A percentile compares a stretch with the other conserved stretches of the same genome.
phyloP scores from a whole-genome alignment of 2,113 vertebrate species.

The Oryzias celebensis region DNA sequence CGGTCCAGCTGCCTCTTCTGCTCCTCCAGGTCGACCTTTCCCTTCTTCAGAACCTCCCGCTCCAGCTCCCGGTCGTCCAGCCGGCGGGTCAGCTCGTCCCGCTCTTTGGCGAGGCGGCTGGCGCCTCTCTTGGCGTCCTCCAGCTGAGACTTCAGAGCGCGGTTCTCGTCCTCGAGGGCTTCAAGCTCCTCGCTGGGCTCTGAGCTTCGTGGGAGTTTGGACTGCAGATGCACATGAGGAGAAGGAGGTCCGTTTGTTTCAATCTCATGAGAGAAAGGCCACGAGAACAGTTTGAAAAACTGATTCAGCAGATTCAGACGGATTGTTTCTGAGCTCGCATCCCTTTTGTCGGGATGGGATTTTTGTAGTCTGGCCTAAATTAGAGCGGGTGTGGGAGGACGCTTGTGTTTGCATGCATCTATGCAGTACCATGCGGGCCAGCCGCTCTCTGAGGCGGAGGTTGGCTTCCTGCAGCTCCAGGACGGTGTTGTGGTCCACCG shows the following conservation, averaged over 20 bases:
- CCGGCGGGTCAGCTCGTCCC: conserved; percentile 77
- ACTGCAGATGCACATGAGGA: conserved; percentile 34
- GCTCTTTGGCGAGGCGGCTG: conserved; percentile 79
- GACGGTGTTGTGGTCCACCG: conserved; percentile 44
- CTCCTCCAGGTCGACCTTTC: conserved; percentile 87
- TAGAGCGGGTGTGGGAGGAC: conserved; percentile 49
- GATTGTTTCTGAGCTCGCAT: conserved; percentile 41
- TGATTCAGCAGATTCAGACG: not conserved
- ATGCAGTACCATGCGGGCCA: conserved; percentile 71
- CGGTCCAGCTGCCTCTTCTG: conserved; percentile 88
- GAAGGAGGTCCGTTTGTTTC: too few relatives aligned
- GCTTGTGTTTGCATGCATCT: conserved; percentile 24
- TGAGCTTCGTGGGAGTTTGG: conserved; percentile 32
- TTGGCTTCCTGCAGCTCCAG: conserved; percentile 62
- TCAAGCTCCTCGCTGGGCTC: conserved; percentile 71
- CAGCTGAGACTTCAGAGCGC: conserved; percentile 80
- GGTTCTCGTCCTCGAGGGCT: conserved; percentile 80
- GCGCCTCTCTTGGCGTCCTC: conserved; percentile 79
- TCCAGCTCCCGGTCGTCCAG: conserved; percentile 85
- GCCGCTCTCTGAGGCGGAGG: conserved; percentile 63
- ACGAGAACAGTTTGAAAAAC: too few relatives aligned
- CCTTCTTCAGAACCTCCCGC: conserved; percentile 80
- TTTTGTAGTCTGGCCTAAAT: conserved; percentile 33
- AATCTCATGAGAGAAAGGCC: too few relatives aligned
- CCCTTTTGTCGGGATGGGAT: conserved; percentile 9